Conservation (phyloP, 2,888 invertebrate genomes). For the Latrodectus elegans region DNA sequence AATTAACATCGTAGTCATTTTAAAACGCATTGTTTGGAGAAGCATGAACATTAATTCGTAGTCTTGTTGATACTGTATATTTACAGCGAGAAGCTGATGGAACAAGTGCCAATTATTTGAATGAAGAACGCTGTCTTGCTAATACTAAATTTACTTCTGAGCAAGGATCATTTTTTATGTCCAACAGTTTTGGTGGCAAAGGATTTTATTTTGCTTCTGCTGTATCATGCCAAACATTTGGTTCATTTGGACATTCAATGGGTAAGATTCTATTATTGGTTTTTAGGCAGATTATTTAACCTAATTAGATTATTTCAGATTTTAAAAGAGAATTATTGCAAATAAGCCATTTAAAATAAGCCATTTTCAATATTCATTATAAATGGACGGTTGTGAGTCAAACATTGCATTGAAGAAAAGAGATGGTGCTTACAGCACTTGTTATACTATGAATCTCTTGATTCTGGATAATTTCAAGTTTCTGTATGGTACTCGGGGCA, state of each 20-base stretch:
- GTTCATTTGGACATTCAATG: constrained; percentile 69
- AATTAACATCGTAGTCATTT: no score
- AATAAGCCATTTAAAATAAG: no score
- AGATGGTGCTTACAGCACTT: no score
- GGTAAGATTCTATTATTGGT: constrained; percentile 49
- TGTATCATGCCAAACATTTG: constrained; percentile 72
- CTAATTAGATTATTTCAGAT: no score
- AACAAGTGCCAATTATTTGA: constrained; percentile 40
- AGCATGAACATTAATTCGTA: constrained; percentile 83
- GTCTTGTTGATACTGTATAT: constrained; percentile 81
- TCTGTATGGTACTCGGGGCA: no score
- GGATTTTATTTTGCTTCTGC: constrained; percentile 80
- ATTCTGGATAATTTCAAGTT: no score
- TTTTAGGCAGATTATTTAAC: no score
- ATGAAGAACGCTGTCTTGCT: constrained; percentile 56
- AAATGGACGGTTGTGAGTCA: no score
- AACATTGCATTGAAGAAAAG: no score
- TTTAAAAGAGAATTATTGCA: no score
- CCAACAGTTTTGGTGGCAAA: constrained; percentile 73
- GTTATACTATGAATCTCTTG: no score
- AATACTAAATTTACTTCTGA: constrained; percentile 45
- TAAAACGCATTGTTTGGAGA: constrained; percentile 76
- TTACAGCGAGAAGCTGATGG: constrained; percentile 79
- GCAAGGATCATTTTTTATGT: constrained; percentile 46
- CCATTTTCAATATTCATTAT: no score